Base-by-base conservation (phyloP, 2,113 vertebrate species). In the Dunckerocampus dactyliophorus region DNA sequence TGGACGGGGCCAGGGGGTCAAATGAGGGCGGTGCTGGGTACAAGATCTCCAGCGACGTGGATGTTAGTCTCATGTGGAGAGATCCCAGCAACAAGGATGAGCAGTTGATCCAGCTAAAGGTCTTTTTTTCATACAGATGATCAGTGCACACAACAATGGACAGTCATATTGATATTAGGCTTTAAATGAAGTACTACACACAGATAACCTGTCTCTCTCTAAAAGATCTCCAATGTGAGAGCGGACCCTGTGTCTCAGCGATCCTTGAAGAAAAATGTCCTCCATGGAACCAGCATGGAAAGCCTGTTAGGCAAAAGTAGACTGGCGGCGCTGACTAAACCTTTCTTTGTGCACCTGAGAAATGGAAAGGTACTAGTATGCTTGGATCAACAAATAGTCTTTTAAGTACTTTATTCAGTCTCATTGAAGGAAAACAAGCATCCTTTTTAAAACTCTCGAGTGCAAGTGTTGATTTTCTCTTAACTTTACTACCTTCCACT, bases 31-130 rank as follows among this genome's bases (percentile, higher is more conserved):
- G 87, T 11, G 86, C 81, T 15, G 97, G 94, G 70, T 96, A 92
- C 82, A 90, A 80, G 67, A 88, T 98, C 81, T 91, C 90, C 57
- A 93, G 90, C 47, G 86, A 71, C 12, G 94, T 98, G 59, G 91
- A 92, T 15, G 86, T 93, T 67, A 83, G 87, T 72, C 87, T 98
- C 12, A 76, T 94, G 17, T 98, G 97, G 97, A 93, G 94, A 86
- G 94, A 93, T 62, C 93, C 94, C 1, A 87, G 90, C 31, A 94
- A 87, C 17, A 91, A 95, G 28, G 94, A 95, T 12, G 91, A 98
- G 56, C 97, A 98, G 65, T 80, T 99, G 58, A 81, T 99, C 74
- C 90, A 89, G 80, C 60, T 98, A 65, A 80, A 1, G 76, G 95
- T 98, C 89, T 8, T 21, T 62, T 37, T 19, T 48, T 2, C 19